phyloP scores from a whole-genome alignment of 2,888 invertebrate genomes.

The Stegophylla sp. region DNA sequence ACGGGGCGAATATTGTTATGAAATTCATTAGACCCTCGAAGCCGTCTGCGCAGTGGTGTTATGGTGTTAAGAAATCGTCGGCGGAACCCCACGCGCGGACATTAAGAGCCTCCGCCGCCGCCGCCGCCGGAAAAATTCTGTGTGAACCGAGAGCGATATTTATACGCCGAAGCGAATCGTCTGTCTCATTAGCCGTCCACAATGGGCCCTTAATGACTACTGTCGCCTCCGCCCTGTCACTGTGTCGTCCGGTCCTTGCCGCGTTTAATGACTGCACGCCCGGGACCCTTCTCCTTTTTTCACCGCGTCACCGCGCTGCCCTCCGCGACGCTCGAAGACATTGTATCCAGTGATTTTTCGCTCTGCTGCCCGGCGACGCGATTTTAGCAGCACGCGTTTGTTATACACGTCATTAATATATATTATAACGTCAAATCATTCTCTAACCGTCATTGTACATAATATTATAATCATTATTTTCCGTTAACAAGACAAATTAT shows the following conservation, averaged over 20 bases:
- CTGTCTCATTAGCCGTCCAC: conserved; percentile 59
- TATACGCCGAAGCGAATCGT: conserved; percentile 57
- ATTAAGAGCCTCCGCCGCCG: too few species aligned
- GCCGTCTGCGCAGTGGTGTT: neutral
- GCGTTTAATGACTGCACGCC: conserved; percentile 47
- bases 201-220: conserved; percentile 54
- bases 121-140: conserved; percentile 46
- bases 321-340: conserved; percentile 14
- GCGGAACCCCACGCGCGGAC: neutral
- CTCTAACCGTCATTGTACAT: neutral
- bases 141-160: conserved; percentile 33
- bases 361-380: conserved; percentile 25
- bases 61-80: conserved; percentile 8
- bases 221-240: neutral
- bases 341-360: conserved; percentile 56
- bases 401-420: conserved; percentile 8
- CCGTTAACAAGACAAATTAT: conserved; percentile 3
- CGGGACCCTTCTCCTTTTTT: conserved; percentile 6
- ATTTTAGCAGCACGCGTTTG: neutral
- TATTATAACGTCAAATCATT: neutral
- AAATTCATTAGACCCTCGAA: conserved; percentile 14
- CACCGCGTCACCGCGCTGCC: neutral
- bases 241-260: conserved; percentile 28
- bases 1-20: neutral
- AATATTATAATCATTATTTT: neutral